A percentile compares a stretch with the other conserved stretches of the same genome.
These are phyloP conservation scores for Cantharis rustica DNA, from an alignment of 2,888 invertebrate genomes.

Conservation along the genomic window DNA sequence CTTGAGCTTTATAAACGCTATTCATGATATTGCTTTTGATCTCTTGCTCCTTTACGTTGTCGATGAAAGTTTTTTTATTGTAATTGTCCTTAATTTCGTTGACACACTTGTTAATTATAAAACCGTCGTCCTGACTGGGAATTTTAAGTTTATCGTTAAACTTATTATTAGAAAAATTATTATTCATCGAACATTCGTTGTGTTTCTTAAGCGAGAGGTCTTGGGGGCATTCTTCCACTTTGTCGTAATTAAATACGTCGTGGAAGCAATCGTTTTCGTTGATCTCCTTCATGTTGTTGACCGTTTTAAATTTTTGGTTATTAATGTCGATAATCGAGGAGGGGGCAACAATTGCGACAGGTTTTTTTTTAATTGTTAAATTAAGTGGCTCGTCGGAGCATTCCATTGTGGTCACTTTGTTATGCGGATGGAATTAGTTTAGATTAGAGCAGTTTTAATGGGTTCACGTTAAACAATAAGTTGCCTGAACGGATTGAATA, in stretches of 20 bases:
- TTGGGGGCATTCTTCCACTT: conserved; percentile 54
- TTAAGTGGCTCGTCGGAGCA: conserved; percentile 56
- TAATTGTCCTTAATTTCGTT: conserved; percentile 53
- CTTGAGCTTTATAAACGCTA: conserved; percentile 46
- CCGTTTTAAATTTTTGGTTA: conserved; percentile 40
- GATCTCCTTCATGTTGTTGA: conserved; percentile 34
- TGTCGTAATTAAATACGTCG: conserved; percentile 31
- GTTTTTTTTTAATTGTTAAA: conserved; percentile 59
- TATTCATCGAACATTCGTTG: conserved; percentile 25
- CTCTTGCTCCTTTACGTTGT: conserved; percentile 42
- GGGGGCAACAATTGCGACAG: conserved; percentile 61
- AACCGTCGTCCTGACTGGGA: conserved; percentile 18
- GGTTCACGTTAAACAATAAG: not conserved
- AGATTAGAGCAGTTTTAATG: not conserved
- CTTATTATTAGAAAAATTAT: conserved; percentile 1
- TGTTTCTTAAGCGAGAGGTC: conserved; percentile 49
- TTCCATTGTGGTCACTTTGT: conserved; percentile 15
- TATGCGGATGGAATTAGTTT: conserved; percentile 5
- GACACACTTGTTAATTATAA: conserved; percentile 26
- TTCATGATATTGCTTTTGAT: conserved; percentile 45
- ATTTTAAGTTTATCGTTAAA: conserved; percentile 24
- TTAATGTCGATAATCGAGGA: conserved; percentile 48
- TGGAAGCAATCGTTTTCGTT: conserved; percentile 32
- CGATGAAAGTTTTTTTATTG: conserved; percentile 52
- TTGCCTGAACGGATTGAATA: not conserved